Conservation (phyloP, 2,797 vertebrate species). For the Trematomus bernacchii region DNA sequence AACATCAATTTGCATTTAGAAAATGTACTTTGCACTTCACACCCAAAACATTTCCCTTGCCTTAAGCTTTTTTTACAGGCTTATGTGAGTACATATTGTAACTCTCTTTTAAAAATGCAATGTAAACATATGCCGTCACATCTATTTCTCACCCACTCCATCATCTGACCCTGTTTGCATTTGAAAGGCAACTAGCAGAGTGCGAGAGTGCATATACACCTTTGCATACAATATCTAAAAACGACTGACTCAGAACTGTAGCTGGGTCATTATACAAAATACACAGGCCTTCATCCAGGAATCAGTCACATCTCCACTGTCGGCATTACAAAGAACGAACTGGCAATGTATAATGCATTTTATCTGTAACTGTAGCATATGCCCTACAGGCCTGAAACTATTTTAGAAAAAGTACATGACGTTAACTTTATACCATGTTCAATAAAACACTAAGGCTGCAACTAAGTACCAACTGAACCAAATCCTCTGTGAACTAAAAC, state of each 20-base stretch:
- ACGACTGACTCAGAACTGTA: background rate
- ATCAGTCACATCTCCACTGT: background rate
- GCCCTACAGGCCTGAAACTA: background rate
- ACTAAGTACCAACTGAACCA: background rate
- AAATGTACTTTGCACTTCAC: conserved; percentile 9
- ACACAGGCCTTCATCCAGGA: background rate
- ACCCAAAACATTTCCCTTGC: conserved; percentile 22
- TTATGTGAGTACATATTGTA: conserved; percentile 10
- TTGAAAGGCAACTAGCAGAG: background rate
- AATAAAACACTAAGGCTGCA: background rate
- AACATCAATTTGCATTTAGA: background rate
- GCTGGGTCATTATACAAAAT: background rate
- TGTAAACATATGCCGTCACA: background rate
- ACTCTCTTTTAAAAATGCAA: background rate
- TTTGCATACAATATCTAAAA: background rate
- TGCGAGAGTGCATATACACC: background rate
- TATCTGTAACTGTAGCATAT: background rate
- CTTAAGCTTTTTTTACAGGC: background rate
- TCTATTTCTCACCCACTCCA: background rate
- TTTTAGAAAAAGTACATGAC: background rate
- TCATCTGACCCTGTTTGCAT: background rate
- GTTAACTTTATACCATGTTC: background rate
- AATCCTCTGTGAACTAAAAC: no score
- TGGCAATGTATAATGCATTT: background rate
- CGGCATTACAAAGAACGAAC: background rate